Conservation (phyloP, 2,113 vertebrate genomes). For the Amphilophus citrinellus region DNA sequence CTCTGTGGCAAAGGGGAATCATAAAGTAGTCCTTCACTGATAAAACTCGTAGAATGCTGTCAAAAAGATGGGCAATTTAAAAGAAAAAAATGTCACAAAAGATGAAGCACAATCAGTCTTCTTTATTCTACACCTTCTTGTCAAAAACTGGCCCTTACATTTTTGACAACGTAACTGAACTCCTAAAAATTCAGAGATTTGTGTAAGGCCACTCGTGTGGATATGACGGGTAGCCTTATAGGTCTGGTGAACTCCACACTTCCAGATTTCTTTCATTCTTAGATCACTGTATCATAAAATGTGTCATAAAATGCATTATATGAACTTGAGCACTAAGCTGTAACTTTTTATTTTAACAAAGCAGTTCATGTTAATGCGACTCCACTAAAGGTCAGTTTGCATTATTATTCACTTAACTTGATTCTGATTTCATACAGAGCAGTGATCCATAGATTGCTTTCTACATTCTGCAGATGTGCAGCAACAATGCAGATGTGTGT, state of each 20-base stretch:
- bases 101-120: neutral
- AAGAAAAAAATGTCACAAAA: neutral
- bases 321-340: constrained; percentile 1
- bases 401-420: neutral
- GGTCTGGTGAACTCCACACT: neutral
- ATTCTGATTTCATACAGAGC: neutral
- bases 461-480: neutral
- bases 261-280: neutral
- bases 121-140: constrained; percentile 1
- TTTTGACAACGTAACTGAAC: neutral
- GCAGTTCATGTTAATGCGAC: neutral
- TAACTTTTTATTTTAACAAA: neutral
- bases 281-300: neutral
- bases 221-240: neutral
- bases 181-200: neutral
- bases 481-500: too few relatives aligned
- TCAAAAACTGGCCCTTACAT: neutral
- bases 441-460: neutral
- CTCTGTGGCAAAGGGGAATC: neutral
- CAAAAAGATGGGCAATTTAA: neutral
- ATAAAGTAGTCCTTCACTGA: neutral
- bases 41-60: neutral
- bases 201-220: neutral
- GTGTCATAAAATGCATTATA: neutral
- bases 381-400: neutral